These are phyloP conservation scores for Conger conger DNA, from an alignment of 2,113 vertebrate species.

Conservation along the genomic window DNA sequence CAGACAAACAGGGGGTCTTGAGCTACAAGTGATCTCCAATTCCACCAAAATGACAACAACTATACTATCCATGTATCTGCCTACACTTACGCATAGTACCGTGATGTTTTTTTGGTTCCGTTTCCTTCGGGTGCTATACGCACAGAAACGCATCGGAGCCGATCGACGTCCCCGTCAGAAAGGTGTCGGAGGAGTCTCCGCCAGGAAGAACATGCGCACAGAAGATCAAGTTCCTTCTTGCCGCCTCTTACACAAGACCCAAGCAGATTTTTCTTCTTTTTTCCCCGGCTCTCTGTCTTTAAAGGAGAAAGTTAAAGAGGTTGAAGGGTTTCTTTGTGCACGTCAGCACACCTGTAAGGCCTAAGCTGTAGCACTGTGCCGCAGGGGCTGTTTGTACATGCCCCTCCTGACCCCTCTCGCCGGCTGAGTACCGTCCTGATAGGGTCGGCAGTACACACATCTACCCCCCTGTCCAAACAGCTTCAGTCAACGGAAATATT, in stretches of 20 bases:
- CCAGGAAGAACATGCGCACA: slow-evolving; percentile 49
- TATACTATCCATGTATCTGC: neutral
- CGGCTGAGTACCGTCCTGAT: neutral
- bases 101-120: slow-evolving; percentile 6
- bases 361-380: neutral
- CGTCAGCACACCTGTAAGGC: neutral
- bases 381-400: neutral
- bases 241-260: slow-evolving; percentile 51
- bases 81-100: neutral
- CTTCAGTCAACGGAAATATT: neutral
- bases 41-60: neutral
- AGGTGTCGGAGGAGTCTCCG: slow-evolving; percentile 41
- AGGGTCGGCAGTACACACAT: neutral
- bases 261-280: slow-evolving; percentile 39
- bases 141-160: slow-evolving; percentile 42
- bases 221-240: slow-evolving; percentile 62
- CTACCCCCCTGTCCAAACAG: neutral
- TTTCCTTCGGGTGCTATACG: too few relatives aligned
- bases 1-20: neutral
- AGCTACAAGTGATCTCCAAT: neutral
- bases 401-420: neutral
- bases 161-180: slow-evolving; percentile 42
- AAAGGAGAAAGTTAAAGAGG: slow-evolving; percentile 8
- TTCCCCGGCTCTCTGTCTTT: neutral
- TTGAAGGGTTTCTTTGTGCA: neutral